Conservation (phyloP, 2,113 vertebrate species). For the Oncorhynchus kisutch region DNA sequence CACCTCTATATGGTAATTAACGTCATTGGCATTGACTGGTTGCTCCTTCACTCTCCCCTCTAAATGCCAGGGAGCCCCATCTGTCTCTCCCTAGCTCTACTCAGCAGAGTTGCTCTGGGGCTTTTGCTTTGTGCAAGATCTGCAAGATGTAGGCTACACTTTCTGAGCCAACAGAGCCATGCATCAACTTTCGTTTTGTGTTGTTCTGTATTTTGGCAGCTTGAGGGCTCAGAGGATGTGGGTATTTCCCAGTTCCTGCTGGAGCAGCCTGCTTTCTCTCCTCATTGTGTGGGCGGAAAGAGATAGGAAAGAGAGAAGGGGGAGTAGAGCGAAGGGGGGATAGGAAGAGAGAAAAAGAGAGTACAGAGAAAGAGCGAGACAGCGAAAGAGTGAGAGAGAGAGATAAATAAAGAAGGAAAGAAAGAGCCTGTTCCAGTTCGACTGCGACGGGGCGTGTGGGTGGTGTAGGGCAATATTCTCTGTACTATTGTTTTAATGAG, state of each 20-base stretch:
- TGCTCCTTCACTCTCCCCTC: background rate
- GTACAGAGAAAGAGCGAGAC: background rate
- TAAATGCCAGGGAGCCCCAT: background rate
- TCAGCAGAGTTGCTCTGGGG: background rate
- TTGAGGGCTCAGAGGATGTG: background rate
- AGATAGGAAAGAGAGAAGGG: background rate
- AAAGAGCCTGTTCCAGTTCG: background rate
- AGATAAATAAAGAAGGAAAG: background rate
- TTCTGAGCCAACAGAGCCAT: slow-evolving; percentile 1
- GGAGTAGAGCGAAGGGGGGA: background rate
- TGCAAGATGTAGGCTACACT: slow-evolving; percentile 26
- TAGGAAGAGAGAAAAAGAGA: background rate
- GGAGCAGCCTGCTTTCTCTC: slow-evolving; percentile 24
- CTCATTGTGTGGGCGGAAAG: background rate
- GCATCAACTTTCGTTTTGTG: slow-evolving; percentile 15
- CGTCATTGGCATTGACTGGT: background rate
- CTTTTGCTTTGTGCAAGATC: slow-evolving; percentile 18
- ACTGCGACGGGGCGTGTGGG: slow-evolving; percentile 3
- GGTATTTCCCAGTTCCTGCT: slow-evolving; percentile 21
- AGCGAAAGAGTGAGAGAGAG: background rate
- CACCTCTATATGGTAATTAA: background rate
- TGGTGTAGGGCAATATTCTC: slow-evolving; percentile 23
- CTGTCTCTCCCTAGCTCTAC: background rate
- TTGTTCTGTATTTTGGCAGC: background rate
- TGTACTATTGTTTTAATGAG: slow-evolving; percentile 65